Percentiles rank a stretch among this genome's conserved stretches.
Conservation (phyloP, 2,888 invertebrate species). For the Quadroppia sp. region DNA sequence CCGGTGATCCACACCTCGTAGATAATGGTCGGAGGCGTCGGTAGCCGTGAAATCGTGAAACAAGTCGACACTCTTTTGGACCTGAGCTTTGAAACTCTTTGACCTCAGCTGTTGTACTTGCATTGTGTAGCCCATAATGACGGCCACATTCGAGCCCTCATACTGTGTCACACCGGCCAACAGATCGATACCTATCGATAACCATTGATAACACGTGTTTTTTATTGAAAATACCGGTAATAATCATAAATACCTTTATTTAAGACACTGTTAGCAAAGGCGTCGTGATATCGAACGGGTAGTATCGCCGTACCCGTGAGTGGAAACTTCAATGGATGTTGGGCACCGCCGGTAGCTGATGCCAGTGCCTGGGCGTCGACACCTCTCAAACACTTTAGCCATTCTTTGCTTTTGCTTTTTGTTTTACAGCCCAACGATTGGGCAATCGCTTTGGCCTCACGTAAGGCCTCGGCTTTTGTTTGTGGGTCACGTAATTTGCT, state of each 20-base stretch:
- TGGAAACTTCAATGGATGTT: neutral
- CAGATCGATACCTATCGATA: neutral
- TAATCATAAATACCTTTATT: neutral
- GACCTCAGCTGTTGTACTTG: no score
- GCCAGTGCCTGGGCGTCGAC: neutral
- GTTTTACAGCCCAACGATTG: neutral
- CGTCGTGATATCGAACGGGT: neutral
- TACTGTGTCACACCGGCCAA: neutral
- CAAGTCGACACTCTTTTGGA: neutral
- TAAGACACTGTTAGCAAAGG: neutral
- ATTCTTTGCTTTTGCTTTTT: neutral
- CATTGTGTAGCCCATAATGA: no score
- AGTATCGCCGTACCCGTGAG: neutral
- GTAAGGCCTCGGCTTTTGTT: neutral
- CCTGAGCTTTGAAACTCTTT: no score
- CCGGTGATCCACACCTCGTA: neutral
- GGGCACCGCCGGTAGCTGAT: neutral
- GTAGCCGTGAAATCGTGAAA: no score
- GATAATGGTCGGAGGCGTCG: neutral
- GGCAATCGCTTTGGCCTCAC: neutral
- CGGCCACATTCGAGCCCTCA: no score
- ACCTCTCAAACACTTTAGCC: slow-evolving; percentile 19
- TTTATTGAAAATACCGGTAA: neutral
- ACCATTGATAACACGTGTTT: no score
- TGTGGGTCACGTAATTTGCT: neutral